A percentile compares a stretch with the other conserved stretches of the same genome.
These are phyloP conservation scores for Alloscopus bannaensis DNA, from an alignment of 2,888 invertebrate genomes.

Conservation along the genomic window DNA sequence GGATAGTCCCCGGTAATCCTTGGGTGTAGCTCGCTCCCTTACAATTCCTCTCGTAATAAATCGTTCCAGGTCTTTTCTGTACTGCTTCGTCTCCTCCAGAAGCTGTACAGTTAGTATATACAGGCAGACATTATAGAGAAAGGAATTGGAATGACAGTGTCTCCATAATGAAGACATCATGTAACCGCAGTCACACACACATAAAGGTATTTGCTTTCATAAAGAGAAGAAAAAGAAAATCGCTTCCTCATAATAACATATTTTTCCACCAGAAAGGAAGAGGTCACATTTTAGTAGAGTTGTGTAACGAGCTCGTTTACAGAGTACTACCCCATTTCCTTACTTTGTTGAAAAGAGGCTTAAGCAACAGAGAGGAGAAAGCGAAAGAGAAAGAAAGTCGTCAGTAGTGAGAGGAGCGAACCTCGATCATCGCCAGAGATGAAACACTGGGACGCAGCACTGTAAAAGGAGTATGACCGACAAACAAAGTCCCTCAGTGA, in stretches of 20 bases:
- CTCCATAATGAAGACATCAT: too few species aligned
- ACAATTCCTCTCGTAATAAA: conserved; percentile 75
- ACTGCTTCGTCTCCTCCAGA: conserved; percentile 74
- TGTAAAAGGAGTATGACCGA: conserved; percentile 76
- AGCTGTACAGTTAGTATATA: conserved; percentile 43
- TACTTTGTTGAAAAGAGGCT: too few species aligned
- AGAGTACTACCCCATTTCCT: too few species aligned
- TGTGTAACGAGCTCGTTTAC: too few species aligned
- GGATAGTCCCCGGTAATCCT: conserved; percentile 47
- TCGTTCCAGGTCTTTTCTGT: conserved; percentile 75
- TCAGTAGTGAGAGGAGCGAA: conserved; percentile 63
- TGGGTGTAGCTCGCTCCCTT: conserved; percentile 58
- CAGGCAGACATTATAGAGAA: too few species aligned
- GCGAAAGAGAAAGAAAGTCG: not conserved
- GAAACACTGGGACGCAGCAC: conserved; percentile 76
- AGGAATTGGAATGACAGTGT: too few species aligned
- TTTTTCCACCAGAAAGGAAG: too few species aligned
- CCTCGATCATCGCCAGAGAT: conserved; percentile 76
- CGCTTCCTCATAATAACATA: too few species aligned
- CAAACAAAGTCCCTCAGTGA: conserved; percentile 75
- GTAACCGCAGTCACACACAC: too few species aligned
- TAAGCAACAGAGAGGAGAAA: not conserved
- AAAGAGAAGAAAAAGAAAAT: conserved; percentile 17
- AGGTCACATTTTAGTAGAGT: too few species aligned
- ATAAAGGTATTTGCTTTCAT: conserved; percentile 15